A percentile compares a stretch with the other conserved stretches of the same genome.
These are phyloP conservation scores for Netelia virgata DNA, from an alignment of 2,888 invertebrate genomes.

Conservation along the genomic window DNA sequence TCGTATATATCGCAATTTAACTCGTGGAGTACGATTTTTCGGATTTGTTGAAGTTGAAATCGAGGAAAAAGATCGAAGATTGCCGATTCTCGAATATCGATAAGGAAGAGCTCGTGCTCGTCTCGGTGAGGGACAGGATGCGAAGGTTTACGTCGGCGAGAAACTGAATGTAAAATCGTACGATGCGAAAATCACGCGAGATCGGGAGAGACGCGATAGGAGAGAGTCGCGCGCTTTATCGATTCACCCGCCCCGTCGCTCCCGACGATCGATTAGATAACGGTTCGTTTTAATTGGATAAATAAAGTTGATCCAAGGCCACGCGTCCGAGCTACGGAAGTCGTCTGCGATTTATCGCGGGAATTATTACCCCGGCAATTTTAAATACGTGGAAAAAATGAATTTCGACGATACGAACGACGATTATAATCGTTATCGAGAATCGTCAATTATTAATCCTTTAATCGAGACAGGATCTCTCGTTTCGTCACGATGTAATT, in stretches of 20 bases:
- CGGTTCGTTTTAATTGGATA: slow-evolving; percentile 65
- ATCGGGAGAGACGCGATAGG: slow-evolving; percentile 34
- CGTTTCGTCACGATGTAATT: no score
- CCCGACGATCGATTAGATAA: slow-evolving; percentile 54
- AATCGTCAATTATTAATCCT: no score
- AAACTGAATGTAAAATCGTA: background rate
- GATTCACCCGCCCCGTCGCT: slow-evolving; percentile 28
- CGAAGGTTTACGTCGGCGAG: background rate
- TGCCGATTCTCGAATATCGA: slow-evolving; percentile 28
- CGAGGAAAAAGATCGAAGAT: slow-evolving; percentile 8
- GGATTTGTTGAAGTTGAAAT: background rate
- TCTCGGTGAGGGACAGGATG: background rate
- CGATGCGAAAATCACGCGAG: slow-evolving; percentile 52
- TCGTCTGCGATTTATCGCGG: slow-evolving; percentile 27
- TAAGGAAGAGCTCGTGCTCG: slow-evolving; percentile 20
- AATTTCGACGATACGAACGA: no score
- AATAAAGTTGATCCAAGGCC: slow-evolving; percentile 62
- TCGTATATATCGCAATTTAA: background rate
- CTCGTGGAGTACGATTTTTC: background rate
- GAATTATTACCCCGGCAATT: slow-evolving; percentile 21
- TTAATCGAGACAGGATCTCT: no score
- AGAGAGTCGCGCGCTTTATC: slow-evolving; percentile 50
- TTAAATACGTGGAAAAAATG: background rate
- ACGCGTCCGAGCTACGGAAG: slow-evolving; percentile 41
- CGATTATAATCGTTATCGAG: no score